Conservation (phyloP, 2,113 vertebrate species). For the Chionomys nivalis region DNA sequence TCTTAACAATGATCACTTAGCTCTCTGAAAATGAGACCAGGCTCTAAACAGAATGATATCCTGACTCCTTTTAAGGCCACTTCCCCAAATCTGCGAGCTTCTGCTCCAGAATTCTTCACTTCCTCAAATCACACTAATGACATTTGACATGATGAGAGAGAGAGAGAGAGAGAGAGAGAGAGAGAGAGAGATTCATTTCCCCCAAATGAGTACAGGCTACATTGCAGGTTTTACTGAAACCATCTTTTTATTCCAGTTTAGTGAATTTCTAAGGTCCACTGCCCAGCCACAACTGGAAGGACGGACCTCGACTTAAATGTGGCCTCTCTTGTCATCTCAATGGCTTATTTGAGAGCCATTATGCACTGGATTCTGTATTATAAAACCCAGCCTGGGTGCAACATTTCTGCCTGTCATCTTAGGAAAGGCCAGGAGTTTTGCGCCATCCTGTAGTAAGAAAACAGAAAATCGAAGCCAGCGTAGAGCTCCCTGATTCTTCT, state of each 20-base stretch:
- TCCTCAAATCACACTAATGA: conserved; percentile 53
- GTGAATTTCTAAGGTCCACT: conserved; percentile 40
- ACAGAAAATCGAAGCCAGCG: conserved; percentile 61
- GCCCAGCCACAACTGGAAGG: not conserved
- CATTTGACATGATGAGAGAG: not conserved
- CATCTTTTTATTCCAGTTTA: conserved; percentile 57
- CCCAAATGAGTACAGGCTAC: conserved; percentile 2
- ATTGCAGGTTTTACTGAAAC: not conserved
- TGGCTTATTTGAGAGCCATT: not conserved
- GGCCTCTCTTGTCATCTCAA: conserved; percentile 26
- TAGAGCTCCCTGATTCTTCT: conserved; percentile 44
- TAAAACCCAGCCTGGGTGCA: conserved; percentile 19
- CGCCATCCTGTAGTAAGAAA: conserved; percentile 71
- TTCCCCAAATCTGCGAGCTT: conserved; percentile 59
- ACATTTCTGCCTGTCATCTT: conserved; percentile 85
- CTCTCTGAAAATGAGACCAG: conserved; percentile 55
- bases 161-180: conserved; percentile 48
- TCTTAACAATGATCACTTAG: conserved; percentile 13
- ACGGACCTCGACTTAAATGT: not conserved
- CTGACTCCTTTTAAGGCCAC: conserved; percentile 28
- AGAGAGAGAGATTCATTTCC: conserved; percentile 56
- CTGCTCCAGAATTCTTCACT: conserved; percentile 55
- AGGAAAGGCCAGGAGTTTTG: conserved; percentile 74
- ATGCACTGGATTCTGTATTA: not conserved
- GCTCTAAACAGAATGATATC: conserved; percentile 46